These are phyloP conservation scores for Gibbula magus DNA, from an alignment of 2,888 invertebrate genomes.

Conservation along the genomic window DNA sequence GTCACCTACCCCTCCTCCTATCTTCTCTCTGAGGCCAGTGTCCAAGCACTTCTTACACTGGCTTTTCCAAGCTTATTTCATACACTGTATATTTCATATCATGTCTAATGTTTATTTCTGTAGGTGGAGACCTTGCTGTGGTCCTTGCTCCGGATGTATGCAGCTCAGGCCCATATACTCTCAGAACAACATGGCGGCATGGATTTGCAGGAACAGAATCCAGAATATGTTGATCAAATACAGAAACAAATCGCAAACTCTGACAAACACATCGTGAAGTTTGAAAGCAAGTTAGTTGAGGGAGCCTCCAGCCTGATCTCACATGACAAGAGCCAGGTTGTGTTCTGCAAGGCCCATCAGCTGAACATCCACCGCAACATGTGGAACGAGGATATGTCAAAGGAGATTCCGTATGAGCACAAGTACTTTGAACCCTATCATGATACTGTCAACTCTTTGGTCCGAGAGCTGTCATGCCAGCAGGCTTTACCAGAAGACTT, in stretches of 20 bases:
- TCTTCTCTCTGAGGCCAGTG: not conserved
- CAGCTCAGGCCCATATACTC: slow-evolving; percentile 60
- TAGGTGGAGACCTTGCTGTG: slow-evolving; percentile 49
- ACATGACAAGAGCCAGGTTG: not conserved
- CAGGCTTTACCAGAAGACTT: slow-evolving; percentile 50
- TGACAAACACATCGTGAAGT: slow-evolving; percentile 30
- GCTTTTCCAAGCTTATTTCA: no score
- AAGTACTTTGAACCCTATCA: slow-evolving; percentile 58
- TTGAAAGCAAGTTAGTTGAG: slow-evolving; percentile 27
- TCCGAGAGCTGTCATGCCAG: slow-evolving; percentile 42
- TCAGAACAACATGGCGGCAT: slow-evolving; percentile 58
- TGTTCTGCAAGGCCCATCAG: slow-evolving; percentile 33
- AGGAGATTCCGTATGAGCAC: slow-evolving; percentile 20
- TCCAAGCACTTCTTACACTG: not conserved
- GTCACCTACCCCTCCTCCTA: not conserved
- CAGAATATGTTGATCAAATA: slow-evolving; percentile 41
- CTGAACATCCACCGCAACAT: slow-evolving; percentile 25
- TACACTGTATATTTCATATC: not conserved
- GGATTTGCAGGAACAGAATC: slow-evolving; percentile 42
- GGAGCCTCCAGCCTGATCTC: slow-evolving; percentile 17
- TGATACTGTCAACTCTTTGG: slow-evolving; percentile 55
- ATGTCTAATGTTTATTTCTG: not conserved
- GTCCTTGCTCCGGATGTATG: slow-evolving; percentile 49
- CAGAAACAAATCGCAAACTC: slow-evolving; percentile 37
- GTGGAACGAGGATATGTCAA: slow-evolving; percentile 11